Evolutionary conservation across 1,140 invertebrate genomes (phyloP), one percentile per base, ranked within the genome.

Genomic region (Lasaia peninsularis): DNA sequence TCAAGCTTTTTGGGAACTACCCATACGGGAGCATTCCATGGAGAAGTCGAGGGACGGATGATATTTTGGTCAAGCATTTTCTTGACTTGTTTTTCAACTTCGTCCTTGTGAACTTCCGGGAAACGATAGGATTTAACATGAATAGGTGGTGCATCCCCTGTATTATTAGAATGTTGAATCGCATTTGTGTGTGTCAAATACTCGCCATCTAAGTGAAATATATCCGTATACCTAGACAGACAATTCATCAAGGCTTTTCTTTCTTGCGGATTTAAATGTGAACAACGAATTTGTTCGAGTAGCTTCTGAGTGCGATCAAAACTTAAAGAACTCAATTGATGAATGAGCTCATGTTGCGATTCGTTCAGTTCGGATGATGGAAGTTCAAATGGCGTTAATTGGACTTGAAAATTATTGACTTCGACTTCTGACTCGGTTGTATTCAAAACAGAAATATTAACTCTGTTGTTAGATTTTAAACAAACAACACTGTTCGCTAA

Each of bases 11-110:
- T 51, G 0, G 49, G 49, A 5, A 51, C 49, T 2, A 51, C 49
- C 49, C 49, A 51, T 0, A 51, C 28, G n/a, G 49, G 49, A n/a
- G 49, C 20, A 14, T 5, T 6, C 49, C 49, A 51, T 2, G 49
- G 49, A 5, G 49, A 51, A 5, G 49, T 28, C 3, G 49, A 51
- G 7, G 49, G 49, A 2, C 28, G 5, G 2, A 51, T 51, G 3
- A 51, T 51, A n/a, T 51, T 51, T 51, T 51, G 2, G 1, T 31
- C 21, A 6, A 28, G 49, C 49, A 51, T 51, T 51, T 51, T 51
- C 2, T 7, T 51, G 8, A 51, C 12, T 51, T 51, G 49, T 8
- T n/a, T 51, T 51, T 51, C 49, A 2, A 51, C 49, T 31, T 51
- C 49, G 6, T 51, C 12, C 11, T 51, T 51, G n/a, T 51, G 49